Evolutionary conservation across 1,140 invertebrate species (phyloP).

Genomic region (Danaus plexippus): DNA sequence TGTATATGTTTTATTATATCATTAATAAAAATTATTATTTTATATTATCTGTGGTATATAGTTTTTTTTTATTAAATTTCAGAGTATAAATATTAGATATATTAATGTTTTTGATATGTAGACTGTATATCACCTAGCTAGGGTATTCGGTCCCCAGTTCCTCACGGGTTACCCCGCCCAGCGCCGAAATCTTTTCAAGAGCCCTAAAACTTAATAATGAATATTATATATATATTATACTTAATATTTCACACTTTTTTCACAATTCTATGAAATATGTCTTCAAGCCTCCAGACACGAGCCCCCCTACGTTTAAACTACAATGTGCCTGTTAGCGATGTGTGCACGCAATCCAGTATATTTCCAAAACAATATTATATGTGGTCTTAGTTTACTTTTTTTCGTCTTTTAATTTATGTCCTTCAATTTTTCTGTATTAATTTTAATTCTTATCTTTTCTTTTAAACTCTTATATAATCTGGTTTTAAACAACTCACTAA

Average conservation of each 20-base stretch:
- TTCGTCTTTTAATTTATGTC: slow-evolving; percentile 50
- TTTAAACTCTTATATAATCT: slow-evolving; percentile 19
- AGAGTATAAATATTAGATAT: slow-evolving; percentile 17
- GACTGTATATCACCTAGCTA: slow-evolving; percentile 51
- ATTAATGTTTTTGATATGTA: slow-evolving; percentile 58
- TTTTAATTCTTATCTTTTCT: slow-evolving; percentile 33
- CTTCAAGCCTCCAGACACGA: slow-evolving; percentile 49
- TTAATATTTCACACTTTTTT: slow-evolving; percentile 23
- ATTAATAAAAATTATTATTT: slow-evolving; percentile 12
- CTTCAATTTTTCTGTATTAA: slow-evolving; percentile 49
- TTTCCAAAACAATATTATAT: slow-evolving; percentile 68
- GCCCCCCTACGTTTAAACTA: slow-evolving; percentile 41
- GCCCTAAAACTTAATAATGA: slow-evolving; percentile 25
- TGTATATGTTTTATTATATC: slow-evolving; percentile 4
- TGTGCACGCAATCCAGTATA: slow-evolving; percentile 63
- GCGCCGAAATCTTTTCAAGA: slow-evolving; percentile 53
- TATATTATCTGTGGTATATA: slow-evolving; percentile 12
- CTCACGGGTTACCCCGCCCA: slow-evolving; percentile 63
- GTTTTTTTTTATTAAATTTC: slow-evolving; percentile 10
- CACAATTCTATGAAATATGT: slow-evolving; percentile 44
- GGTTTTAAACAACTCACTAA: slow-evolving; percentile 1
- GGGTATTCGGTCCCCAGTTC: slow-evolving; percentile 43
- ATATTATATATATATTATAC: slow-evolving; percentile 1
- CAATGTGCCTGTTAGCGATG: slow-evolving; percentile 65
- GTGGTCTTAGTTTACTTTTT: slow-evolving; percentile 61